Base-by-base conservation (phyloP, 2,888 invertebrate species). In the Tachina fera region DNA sequence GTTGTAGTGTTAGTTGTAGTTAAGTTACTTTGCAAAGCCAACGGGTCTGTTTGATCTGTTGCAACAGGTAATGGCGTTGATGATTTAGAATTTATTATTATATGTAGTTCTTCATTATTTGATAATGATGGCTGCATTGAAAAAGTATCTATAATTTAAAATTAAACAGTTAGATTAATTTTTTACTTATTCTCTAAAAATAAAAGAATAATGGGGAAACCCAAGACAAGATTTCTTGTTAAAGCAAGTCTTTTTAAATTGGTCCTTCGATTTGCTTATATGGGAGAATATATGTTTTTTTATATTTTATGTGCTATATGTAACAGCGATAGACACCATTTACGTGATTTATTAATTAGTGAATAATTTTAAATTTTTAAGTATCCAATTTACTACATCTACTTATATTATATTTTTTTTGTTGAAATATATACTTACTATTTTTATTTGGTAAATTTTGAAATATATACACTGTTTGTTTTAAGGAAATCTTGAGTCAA, bases 1-100 rank as follows among this genome's bases (percentile, higher is more conserved):
- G 75, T 72, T 22, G 53, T 13, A n/a, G 60, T 74, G 10, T 51
- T 78, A 53, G 51, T 65, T 11, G 47, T 19, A 13, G 60, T 78
- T 80, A 71, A 75, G 45, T 81, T 88, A 8, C 84, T 68, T 47
- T 89, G 89, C 43, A 88, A 75, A 14, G 88, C 70, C 39, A 90
- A 82, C 14, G 77, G 87, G 71, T 83, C 89, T 9, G 31, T 39
- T 67, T 86, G 65, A 71, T 87, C 87, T 49, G 76, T 63, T 63
- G 75, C 84, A 60, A 72, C 51, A 77, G 84, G n/a, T 79, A 87
- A 60, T 78, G 87, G 53, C 71, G 82, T 74, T 49, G 87, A 63
- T 53, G 81, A 51, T 87, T 83, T 76, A 43, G 86, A 67, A 43
- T 88, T 74, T 39, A 88, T 45, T 47, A 87, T 77, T 76, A 88